Evolutionary conservation across 2,113 vertebrate species (phyloP), one percentile per base, ranked within the genome.

Genomic region (Eleginops maclovinus): DNA sequence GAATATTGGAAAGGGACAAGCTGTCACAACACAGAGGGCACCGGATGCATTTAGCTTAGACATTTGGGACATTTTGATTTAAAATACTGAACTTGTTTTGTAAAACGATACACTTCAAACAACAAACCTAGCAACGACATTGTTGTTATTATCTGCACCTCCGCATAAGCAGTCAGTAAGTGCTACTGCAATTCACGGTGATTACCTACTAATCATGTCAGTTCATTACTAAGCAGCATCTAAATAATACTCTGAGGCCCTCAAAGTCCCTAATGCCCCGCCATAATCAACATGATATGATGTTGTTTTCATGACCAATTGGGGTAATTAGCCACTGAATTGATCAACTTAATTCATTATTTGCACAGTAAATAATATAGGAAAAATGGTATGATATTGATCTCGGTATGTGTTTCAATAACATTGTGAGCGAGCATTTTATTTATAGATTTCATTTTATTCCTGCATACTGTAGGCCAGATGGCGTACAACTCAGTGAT

Each of bases 171-270:
- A 62, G 54, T 54, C 21, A 47, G 41, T 4, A 17, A 51, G 31
- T 19, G 21, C 24, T 9, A 50, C 7, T 69, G 16, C 50, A 16
- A 43, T 66, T 43, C 50, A 54, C 2, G 16, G 6, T 63, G 14
- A 21, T 53, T 72, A 54, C 65, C 43, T 6, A 59, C 46, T 66
- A 75, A 64, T 56, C 46, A 24, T 64, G 11, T 79, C 67, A 17
- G 12, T 58, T 63, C 21, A 41, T 14, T 7, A 26, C 31, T 3
- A 16, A 77, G 28, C n/a, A 50, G 43, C 22, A 26, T 66, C 24
- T 70, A 62, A 79, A 70, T 51, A 73, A 66, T 70, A 56, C 77
- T 47, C 62, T 44, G 44, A 67, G 70, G 65, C 26, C 26, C n/a
- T 36, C 19, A 19, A 12, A 17, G n/a, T 59, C 43, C 51, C 54